Conservation (phyloP, 2,113 vertebrate species). For the Mirounga angustirostris region DNA sequence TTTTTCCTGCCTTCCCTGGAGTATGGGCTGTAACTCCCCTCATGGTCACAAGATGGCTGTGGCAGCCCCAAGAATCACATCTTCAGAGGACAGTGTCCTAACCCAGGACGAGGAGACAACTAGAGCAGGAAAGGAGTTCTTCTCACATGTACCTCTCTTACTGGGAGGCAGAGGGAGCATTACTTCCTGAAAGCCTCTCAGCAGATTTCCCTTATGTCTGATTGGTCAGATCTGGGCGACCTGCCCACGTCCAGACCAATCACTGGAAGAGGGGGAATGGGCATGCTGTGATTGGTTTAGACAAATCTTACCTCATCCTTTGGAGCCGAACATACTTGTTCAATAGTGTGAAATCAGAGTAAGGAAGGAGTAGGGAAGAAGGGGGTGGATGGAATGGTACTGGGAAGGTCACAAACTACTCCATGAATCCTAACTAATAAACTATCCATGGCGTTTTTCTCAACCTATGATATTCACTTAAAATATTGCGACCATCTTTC, state of each 20-base stretch:
- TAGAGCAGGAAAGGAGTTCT: background rate
- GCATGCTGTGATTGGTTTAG: background rate
- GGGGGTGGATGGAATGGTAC: background rate
- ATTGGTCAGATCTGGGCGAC: background rate
- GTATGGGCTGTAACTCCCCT: background rate
- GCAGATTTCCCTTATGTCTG: background rate
- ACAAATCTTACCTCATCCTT: background rate
- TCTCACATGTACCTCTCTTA: background rate
- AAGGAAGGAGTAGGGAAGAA: background rate
- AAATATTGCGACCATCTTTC: background rate
- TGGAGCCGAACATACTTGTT: background rate
- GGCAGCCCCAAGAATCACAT: background rate
- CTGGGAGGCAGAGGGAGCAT: background rate
- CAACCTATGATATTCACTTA: background rate
- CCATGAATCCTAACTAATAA: background rate
- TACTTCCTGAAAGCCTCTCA: background rate
- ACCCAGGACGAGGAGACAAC: background rate
- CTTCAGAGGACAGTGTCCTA: background rate
- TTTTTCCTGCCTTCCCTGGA: background rate
- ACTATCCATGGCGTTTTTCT: background rate
- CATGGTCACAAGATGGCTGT: background rate
- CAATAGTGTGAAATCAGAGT: background rate
- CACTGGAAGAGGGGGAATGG: background rate
- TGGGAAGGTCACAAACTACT: background rate
- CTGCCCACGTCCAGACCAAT: background rate